These are phyloP conservation scores for Drosophila subobscura DNA, from an alignment of 1,140 invertebrate genomes.

Conservation along the genomic window DNA sequence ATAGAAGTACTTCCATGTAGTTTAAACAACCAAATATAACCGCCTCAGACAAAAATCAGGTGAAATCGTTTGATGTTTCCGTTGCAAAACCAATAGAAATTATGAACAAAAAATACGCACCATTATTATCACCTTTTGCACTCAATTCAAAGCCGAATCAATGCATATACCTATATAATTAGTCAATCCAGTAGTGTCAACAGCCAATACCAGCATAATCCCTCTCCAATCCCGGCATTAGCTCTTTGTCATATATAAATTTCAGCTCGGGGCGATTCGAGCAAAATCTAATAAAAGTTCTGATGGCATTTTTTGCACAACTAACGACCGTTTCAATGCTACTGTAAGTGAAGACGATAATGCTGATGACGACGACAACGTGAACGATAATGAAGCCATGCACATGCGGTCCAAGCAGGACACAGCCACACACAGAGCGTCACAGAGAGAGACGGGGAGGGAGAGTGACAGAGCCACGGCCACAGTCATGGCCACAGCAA, in stretches of 20 bases:
- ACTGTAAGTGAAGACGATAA: conserved; percentile 47
- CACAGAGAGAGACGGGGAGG: conserved; percentile 1
- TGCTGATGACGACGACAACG: conserved; percentile 25
- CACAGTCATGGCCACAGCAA: conserved; percentile 58
- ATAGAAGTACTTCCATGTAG: not conserved
- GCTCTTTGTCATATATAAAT: conserved; percentile 26
- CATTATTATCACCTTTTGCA: no score
- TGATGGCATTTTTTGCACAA: conserved; percentile 63
- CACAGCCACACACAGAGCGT: not conserved
- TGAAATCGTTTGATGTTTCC: no score
- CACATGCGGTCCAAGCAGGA: conserved; percentile 45
- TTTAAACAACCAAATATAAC: no score
- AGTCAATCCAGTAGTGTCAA: no score
- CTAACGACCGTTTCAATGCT: conserved; percentile 31
- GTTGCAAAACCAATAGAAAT: no score
- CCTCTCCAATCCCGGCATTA: not conserved
- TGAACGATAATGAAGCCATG: conserved; percentile 70
- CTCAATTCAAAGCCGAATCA: no score
- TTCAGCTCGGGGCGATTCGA: conserved; percentile 34
- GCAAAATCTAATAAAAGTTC: conserved; percentile 48
- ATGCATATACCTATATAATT: no score
- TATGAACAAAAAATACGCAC: no score
- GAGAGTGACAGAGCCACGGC: conserved; percentile 39
- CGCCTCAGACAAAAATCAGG: no score
- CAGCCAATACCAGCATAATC: no score